Percentiles rank a stretch among this genome's conserved stretches.
Conservation (phyloP, 92 coral and sea anemone species). For the Epizoanthus fatuus region DNA sequence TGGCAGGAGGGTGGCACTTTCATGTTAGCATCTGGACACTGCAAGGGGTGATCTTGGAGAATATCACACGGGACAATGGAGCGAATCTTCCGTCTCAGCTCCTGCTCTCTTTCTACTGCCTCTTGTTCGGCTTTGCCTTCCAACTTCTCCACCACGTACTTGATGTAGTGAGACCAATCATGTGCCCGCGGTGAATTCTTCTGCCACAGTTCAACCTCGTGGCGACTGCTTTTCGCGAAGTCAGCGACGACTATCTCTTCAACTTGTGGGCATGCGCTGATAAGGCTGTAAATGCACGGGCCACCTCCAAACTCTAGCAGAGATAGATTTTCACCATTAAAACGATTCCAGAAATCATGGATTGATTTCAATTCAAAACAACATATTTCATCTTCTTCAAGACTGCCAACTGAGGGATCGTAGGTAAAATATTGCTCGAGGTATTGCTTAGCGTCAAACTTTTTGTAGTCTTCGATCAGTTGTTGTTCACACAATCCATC, state of each 20-base stretch:
- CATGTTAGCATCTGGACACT: neutral
- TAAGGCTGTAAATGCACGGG: conserved; percentile 22
- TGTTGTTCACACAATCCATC: too few species aligned
- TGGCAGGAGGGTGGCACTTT: conserved; percentile 8
- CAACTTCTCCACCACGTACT: conserved; percentile 21
- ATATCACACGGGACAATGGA: conserved; percentile 48
- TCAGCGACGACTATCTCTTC: conserved; percentile 25
- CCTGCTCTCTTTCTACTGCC: neutral
- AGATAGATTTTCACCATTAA: neutral
- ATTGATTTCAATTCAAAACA: too few species aligned
- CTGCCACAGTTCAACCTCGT: conserved; percentile 21
- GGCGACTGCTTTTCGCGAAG: neutral
- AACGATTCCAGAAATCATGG: too few species aligned
- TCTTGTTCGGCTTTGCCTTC: conserved; percentile 7
- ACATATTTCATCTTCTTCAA: too few species aligned
- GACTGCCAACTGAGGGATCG: too few species aligned
- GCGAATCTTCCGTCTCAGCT: neutral
- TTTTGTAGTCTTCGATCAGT: too few species aligned
- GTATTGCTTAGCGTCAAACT: too few species aligned
- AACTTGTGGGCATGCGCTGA: conserved; percentile 26
- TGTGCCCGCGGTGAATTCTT: neutral
- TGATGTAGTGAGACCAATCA: conserved; percentile 28
- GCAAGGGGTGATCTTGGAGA: neutral
- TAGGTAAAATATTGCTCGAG: too few species aligned
- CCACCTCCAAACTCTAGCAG: conserved; percentile 42